Conservation (phyloP, 2,888 invertebrate genomes). For the Scotopteryx bipunctaria region DNA sequence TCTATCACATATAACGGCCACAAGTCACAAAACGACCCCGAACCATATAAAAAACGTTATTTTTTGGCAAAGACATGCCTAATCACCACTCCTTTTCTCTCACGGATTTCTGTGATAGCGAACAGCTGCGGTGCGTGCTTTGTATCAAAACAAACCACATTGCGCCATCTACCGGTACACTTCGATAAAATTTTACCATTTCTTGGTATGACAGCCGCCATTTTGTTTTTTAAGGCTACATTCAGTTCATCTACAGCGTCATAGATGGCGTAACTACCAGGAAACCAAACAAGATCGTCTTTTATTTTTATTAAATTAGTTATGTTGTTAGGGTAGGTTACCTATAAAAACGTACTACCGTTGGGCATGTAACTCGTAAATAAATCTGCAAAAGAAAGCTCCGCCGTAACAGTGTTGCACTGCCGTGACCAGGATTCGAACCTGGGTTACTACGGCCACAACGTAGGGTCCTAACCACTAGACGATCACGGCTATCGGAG, state of each 20-base stretch:
- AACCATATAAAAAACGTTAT: constrained; percentile 76
- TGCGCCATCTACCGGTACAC: constrained; percentile 56
- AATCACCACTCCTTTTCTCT: constrained; percentile 84
- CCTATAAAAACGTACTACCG: constrained; percentile 9
- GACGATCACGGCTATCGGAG: constrained; percentile 82
- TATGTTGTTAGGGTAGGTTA: background rate
- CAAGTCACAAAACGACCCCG: constrained; percentile 55
- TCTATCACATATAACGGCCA: constrained; percentile 59
- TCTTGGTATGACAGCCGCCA: constrained; percentile 3
- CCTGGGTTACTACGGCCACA: constrained; percentile 91
- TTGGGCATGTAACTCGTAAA: too few species aligned
- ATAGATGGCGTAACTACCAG: constrained; percentile 47
- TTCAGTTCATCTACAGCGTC: constrained; percentile 4
- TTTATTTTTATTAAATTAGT: too few species aligned
- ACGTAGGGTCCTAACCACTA: constrained; percentile 91
- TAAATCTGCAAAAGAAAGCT: constrained; percentile 42
- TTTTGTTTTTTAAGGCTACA: constrained; percentile 4
- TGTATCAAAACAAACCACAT: constrained; percentile 77
- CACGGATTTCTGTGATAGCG: constrained; percentile 81
- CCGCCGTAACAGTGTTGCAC: constrained; percentile 66
- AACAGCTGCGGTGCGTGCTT: constrained; percentile 80
- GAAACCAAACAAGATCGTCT: too few species aligned
- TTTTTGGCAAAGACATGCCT: constrained; percentile 74
- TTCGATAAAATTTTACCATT: background rate
- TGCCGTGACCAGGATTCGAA: constrained; percentile 81